These are phyloP conservation scores for Verasper variegatus DNA, from an alignment of 2,113 vertebrate genomes.

Conservation along the genomic window DNA sequence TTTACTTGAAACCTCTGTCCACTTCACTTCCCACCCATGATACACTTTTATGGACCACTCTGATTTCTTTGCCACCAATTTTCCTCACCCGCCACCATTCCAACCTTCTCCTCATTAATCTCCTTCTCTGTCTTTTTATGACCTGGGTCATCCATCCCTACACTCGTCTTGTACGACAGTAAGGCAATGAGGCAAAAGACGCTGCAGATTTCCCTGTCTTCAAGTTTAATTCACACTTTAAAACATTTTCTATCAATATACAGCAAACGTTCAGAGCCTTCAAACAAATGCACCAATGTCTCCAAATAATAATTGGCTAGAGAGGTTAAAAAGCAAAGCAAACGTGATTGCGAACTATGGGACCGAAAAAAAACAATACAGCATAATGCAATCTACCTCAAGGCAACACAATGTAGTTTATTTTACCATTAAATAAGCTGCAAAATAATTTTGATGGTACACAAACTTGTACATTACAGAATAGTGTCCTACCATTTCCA, in stretches of 20 bases:
- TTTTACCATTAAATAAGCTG: too few species aligned
- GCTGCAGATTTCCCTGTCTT: not conserved
- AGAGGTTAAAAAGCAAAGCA: conserved; percentile 14
- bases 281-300: conserved; percentile 11
- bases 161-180: not conserved
- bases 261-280: conserved; percentile 9
- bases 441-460: too few species aligned
- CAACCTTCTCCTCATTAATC: conserved; percentile 5
- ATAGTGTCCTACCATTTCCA: too few species aligned
- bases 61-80: conserved; percentile 37
- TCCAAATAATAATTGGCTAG: not conserved
- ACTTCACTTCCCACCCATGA: conserved; percentile 25
- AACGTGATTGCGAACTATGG: not conserved
- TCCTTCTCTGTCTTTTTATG: conserved; percentile 12
- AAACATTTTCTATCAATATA: conserved; percentile 4
- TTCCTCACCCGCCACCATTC: conserved; percentile 20
- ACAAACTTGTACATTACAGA: too few species aligned
- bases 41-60: conserved; percentile 28
- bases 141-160: conserved; percentile 29
- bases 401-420: too few species aligned
- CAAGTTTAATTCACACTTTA: too few species aligned
- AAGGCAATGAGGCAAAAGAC: not conserved
- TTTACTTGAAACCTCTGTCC: conserved; percentile 28
- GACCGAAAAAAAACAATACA: conserved; percentile 17
- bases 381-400: not conserved